Evolutionary conservation across 2,797 vertebrate species (phyloP), one percentile per base, ranked within the genome.

Genomic region (Eidolon dupreanum): DNA sequence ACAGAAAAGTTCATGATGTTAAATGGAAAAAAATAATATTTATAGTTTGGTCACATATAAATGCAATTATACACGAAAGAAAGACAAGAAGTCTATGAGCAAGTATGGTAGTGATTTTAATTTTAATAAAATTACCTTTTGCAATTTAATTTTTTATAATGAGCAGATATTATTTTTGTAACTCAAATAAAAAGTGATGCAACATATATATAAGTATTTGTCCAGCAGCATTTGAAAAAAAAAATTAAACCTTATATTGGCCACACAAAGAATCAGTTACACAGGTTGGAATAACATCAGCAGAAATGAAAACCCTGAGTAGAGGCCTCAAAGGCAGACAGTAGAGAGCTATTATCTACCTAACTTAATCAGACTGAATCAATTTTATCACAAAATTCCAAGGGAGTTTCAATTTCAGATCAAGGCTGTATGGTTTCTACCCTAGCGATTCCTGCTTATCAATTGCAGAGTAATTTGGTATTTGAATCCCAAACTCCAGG

Each of bases 331-430:
- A 70, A 89, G 46, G 53, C 38, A 86, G 38, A 49, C 26, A 68
- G 19, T 9, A 70, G 24, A 78, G 5, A 89, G 36, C 2, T 8
- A 5, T 33, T 49, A 33, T 93, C 63, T 78, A 68, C 2, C 33
- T 89, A 22, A 55, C 13, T 89, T 95, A 95, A 95, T 79, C 83
- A 59, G 41, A 4, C 19, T 41, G 36, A 26, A 68, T 89, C 43
- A 81, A 77, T 63, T 95, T 95, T 88, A 92, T 90, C 78, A 88
- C 43, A 94, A 89, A 68, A 82, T 94, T 88, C 71, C 19, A 66
- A 75, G 31, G 38, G 13, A 95, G 66, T 93, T 89, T 94, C 63
- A 84, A 87, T 87, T 93, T 87, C 33, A 96, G 63, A 83, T 92
- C 31, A 83, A 92, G 22, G 3, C 13, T 75, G 51, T 33, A 63